These are phyloP conservation scores for Ormyrus nitidulus DNA, from an alignment of 2,888 invertebrate species.

Conservation along the genomic window DNA sequence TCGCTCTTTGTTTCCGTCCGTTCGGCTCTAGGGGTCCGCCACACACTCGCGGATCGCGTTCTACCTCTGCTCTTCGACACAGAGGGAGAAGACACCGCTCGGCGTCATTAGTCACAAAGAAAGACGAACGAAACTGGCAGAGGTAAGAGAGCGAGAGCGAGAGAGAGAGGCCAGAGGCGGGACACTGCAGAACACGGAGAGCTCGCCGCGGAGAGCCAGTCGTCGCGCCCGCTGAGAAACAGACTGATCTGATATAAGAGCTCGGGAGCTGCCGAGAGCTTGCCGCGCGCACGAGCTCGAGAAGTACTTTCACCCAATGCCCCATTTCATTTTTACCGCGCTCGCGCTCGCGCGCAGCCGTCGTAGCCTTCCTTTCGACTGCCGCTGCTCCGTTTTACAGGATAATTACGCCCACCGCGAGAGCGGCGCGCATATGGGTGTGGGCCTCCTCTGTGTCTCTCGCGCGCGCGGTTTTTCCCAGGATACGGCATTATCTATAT, in stretches of 20 bases:
- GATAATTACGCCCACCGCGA: slow-evolving; percentile 52
- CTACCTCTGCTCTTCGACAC: background rate
- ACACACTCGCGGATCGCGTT: background rate
- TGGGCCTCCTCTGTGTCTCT: slow-evolving; percentile 48
- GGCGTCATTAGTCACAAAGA: background rate
- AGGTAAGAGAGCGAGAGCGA: too few species aligned
- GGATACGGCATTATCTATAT: background rate
- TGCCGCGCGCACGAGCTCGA: slow-evolving; percentile 14
- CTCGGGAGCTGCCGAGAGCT: slow-evolving; percentile 59
- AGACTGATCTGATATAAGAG: slow-evolving; percentile 72
- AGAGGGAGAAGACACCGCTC: background rate
- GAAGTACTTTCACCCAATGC: slow-evolving; percentile 76
- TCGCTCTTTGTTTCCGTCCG: too few species aligned
- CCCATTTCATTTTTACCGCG: slow-evolving; percentile 75
- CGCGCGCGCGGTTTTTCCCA: slow-evolving; percentile 36
- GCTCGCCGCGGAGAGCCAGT: background rate
- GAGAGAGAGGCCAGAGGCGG: too few species aligned
- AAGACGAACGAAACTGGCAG: slow-evolving; percentile 28
- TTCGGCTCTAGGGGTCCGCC: background rate
- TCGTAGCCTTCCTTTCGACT: slow-evolving; percentile 51
- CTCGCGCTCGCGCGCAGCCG: slow-evolving; percentile 53
- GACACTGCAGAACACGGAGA: background rate
- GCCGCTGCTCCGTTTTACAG: slow-evolving; percentile 39
- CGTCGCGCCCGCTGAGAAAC: slow-evolving; percentile 59
- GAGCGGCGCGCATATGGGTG: slow-evolving; percentile 61